phyloP scores from a whole-genome alignment of 1,140 invertebrate species.

The Amyelois transitella region DNA sequence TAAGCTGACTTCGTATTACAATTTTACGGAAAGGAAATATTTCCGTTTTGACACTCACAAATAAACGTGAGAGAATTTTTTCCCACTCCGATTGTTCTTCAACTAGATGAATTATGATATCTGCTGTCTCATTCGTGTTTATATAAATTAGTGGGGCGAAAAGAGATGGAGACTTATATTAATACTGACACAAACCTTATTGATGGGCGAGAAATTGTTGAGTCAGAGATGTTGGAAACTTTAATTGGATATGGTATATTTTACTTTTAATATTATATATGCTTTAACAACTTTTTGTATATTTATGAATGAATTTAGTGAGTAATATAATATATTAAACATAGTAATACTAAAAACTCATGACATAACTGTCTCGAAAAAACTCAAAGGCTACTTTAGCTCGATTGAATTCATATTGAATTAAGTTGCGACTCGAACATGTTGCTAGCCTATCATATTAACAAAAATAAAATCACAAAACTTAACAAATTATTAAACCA shows the following conservation, averaged over 20 bases:
- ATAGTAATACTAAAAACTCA: no score
- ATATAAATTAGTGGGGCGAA: slow-evolving; percentile 3
- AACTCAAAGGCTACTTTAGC: no score
- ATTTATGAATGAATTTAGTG: no score
- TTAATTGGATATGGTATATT: slow-evolving; percentile 9
- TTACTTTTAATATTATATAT: neutral
- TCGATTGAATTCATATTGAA: neutral
- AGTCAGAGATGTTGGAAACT: neutral
- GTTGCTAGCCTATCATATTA: neutral
- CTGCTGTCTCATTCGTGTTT: slow-evolving; percentile 19
- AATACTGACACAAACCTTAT: slow-evolving; percentile 26
- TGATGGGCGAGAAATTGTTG: slow-evolving; percentile 22
- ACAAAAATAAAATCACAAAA: no score
- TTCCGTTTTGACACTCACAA: slow-evolving; percentile 58
- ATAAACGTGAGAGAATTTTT: slow-evolving; percentile 48
- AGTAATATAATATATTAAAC: no score
- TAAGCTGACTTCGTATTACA: slow-evolving; percentile 32
- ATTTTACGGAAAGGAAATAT: slow-evolving; percentile 28
- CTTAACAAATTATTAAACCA: no score
- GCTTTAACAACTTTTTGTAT: no score
- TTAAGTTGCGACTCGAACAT: slow-evolving; percentile 11
- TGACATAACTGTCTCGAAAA: no score
- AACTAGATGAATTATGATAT: slow-evolving; percentile 34
- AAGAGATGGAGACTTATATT: slow-evolving; percentile 22
- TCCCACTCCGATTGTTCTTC: slow-evolving; percentile 21